Conservation (phyloP, 2,888 invertebrate species). For the Coelopa pilipes region DNA sequence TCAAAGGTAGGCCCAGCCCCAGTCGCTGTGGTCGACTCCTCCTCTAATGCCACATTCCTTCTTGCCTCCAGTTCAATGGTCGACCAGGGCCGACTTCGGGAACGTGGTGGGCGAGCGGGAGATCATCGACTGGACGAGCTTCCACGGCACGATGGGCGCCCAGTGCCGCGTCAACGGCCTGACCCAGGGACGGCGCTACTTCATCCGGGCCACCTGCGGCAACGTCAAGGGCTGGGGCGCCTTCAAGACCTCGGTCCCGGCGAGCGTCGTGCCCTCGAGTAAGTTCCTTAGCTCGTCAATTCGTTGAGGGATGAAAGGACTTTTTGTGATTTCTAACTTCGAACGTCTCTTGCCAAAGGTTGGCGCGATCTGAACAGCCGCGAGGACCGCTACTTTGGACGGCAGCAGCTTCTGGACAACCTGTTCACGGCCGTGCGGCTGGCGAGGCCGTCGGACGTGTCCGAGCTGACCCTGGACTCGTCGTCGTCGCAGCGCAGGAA, state of each 20-base stretch:
- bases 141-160: conserved; percentile 67
- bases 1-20: conserved; percentile 75
- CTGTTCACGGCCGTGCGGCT: conserved; percentile 79
- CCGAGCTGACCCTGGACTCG: conserved; percentile 76
- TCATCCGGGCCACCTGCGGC: conserved; percentile 91
- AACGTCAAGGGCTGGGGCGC: conserved; percentile 92
- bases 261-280: conserved; percentile 91
- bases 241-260: conserved; percentile 80
- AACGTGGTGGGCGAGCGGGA: conserved; percentile 83
- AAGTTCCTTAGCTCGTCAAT: too few species aligned
- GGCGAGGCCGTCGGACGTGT: conserved; percentile 71
- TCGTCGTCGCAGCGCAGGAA: conserved; percentile 75
- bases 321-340: conserved; percentile 5
- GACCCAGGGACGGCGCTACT: conserved; percentile 86
- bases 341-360: conserved; percentile 67
- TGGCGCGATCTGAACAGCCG: conserved; percentile 87
- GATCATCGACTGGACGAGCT: conserved; percentile 72
- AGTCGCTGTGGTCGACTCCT: too few species aligned
- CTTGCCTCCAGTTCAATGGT: conserved; percentile 86
- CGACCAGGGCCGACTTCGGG: conserved; percentile 84
- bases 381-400: conserved; percentile 75
- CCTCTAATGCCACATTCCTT: too few species aligned
- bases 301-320: neutral
- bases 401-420: conserved; percentile 78
- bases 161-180: conserved; percentile 75